Base-by-base conservation (phyloP, 2,888 invertebrate genomes). In the Parasteatoda lunata region DNA sequence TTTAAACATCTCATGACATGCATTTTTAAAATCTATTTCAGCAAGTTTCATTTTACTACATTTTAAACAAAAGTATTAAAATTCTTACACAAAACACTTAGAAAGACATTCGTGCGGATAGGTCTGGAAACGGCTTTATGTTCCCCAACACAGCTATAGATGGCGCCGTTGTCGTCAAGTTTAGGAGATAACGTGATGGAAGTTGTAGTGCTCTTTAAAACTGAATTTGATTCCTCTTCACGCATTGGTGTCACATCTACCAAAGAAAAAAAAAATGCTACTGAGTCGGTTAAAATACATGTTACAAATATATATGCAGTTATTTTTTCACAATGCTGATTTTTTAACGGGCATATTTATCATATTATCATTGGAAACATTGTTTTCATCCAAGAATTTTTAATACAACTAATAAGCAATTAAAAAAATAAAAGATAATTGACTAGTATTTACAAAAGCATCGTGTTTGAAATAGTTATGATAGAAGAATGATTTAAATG, bases 61-160 rank as follows among this genome's bases (percentile, higher is more conserved):
- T 54, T 54, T 9, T 9, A 54, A 66, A 66, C 8, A 13, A 11
- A 70, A n/a, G 4, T 15, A 15, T 51, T 4, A 11, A 15, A 30
- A 13, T 47, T 88, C 90, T 89, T 73, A 90, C 90, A 89, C 52
- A 89, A 72, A 48, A 90, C 89, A 73, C 89, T 89, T 7, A 90
- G 78, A 65, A 84, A 89, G 49, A 89, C 77, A 15, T 88, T 76
- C 30, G 88, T 82, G 80, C 86, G 83, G 45, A 89, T 52, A 11
- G 89, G 89, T 69, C 84, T 76, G 5, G 82, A 30, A 8, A 89
- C 73, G 1, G 89, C 76, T 5, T 73, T 52, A 75, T 92, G 92
- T 79, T 91, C 91, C 0, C 91, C 92, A 84, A 91, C 91, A 89
- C 92, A 92, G 76, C 90, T 89, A 89, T 91, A 92, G 66, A 90